Percentiles rank a stretch among this genome's conserved stretches.
Evolutionary conservation across 2,113 vertebrate genomes (phyloP).

Genomic region (Anarrhichthys ocellatus): DNA sequence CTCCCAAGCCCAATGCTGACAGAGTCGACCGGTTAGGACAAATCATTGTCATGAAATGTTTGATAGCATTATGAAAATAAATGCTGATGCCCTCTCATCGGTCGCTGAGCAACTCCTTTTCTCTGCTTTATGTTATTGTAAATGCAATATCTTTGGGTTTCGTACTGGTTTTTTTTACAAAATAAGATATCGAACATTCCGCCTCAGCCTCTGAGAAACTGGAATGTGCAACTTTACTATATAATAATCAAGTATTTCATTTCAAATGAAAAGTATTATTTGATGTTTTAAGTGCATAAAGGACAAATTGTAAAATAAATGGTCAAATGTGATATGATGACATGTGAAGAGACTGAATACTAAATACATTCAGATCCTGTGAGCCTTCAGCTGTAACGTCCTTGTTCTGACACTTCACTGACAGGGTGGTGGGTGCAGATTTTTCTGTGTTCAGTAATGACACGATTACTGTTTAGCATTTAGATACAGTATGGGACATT

Average conservation of each 20-base stretch:
- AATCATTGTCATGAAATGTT: too few species aligned
- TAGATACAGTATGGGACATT: constrained; percentile 54
- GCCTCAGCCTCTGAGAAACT: background rate
- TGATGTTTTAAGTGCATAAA: background rate
- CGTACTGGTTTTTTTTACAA: too few species aligned
- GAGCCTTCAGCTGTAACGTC: background rate
- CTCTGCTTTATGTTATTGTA: too few species aligned
- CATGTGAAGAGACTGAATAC: background rate
- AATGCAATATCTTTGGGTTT: too few species aligned
- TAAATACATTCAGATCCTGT: background rate
- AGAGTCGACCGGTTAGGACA: too few species aligned
- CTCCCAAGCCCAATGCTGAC: too few species aligned
- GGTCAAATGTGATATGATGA: too few species aligned
- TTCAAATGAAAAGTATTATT: background rate
- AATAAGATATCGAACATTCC: too few species aligned
- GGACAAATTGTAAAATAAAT: background rate
- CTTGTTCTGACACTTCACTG: background rate
- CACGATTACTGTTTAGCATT: constrained; percentile 54
- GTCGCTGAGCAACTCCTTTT: too few species aligned
- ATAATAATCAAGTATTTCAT: background rate
- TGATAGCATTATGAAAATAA: too few species aligned
- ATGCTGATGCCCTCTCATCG: too few species aligned
- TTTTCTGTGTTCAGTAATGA: constrained; percentile 33
- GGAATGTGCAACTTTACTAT: background rate
- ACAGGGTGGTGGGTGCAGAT: constrained; percentile 9